Conservation (phyloP, 2,797 vertebrate genomes). For the Anas bahamensis region DNA sequence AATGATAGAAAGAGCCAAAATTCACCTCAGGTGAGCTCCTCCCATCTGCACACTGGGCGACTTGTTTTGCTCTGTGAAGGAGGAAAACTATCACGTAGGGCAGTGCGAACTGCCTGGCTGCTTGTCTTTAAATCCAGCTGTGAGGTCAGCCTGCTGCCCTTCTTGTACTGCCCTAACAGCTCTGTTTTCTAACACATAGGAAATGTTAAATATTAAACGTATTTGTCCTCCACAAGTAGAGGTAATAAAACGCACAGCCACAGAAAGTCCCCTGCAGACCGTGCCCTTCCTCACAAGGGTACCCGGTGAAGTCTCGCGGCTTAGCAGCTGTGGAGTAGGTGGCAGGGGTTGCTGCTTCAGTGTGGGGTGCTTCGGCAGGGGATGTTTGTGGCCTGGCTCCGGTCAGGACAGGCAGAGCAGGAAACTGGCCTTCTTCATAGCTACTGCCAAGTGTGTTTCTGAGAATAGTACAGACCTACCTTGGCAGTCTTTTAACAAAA, state of each 20-base stretch:
- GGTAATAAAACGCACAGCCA: background rate
- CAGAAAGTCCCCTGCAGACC: background rate
- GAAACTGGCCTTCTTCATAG: background rate
- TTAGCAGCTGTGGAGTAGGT: background rate
- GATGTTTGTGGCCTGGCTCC: background rate
- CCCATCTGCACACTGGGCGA: slow-evolving; percentile 38
- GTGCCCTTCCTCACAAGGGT: background rate
- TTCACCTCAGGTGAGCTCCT: slow-evolving; percentile 31
- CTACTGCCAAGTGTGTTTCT: background rate
- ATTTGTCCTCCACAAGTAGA: background rate
- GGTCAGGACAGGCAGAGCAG: fast-evolving
- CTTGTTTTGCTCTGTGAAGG: slow-evolving; percentile 34
- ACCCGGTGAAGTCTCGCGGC: background rate
- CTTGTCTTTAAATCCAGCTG: slow-evolving; percentile 60
- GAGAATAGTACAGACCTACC: background rate
- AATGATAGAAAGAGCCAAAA: background rate
- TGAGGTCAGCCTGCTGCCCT: slow-evolving; percentile 26
- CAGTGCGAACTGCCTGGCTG: background rate
- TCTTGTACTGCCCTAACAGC: background rate
- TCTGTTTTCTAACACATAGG: background rate
- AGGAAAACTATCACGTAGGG: background rate
- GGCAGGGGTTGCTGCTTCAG: background rate
- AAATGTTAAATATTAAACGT: slow-evolving; percentile 48
- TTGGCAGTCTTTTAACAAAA: background rate
- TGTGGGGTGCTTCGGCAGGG: fast-evolving